phyloP scores from a whole-genome alignment of 2,113 vertebrate genomes.

The Neodontobutis hainanensis region DNA sequence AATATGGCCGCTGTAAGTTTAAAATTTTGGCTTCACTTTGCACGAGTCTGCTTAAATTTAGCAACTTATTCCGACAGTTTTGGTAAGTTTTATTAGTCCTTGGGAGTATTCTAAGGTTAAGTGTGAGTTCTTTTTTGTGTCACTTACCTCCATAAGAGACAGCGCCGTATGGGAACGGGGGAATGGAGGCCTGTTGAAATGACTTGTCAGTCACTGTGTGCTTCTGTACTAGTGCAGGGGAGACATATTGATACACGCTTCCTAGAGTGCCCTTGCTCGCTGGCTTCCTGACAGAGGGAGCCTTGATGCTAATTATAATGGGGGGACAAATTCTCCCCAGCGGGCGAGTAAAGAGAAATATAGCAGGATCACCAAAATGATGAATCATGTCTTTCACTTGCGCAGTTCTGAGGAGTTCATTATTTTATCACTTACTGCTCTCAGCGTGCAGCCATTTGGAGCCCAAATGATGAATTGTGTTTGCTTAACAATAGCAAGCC shows the following conservation, averaged over 20 bases:
- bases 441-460: conserved; percentile 51
- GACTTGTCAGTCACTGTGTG: conserved; percentile 73
- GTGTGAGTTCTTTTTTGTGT: conserved; percentile 55
- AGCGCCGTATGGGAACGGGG: conserved; percentile 47
- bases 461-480: conserved; percentile 55
- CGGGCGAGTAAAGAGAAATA: conserved; percentile 62
- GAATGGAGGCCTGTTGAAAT: conserved; percentile 63
- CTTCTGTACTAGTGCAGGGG: conserved; percentile 70
- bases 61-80: background rate
- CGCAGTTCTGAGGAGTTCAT: conserved; percentile 61
- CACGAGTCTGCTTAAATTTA: background rate
- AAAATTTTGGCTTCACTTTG: background rate
- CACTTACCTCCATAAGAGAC: conserved; percentile 58
- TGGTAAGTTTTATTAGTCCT: conserved; percentile 33
- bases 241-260: conserved; percentile 75
- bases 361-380: conserved; percentile 63
- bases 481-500: conserved; percentile 45
- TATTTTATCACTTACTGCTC: conserved; percentile 68
- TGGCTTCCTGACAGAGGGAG: conserved; percentile 63
- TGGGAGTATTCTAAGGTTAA: conserved; percentile 54
- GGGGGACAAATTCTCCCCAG: conserved; percentile 72
- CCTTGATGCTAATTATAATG: conserved; percentile 75
- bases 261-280: conserved; percentile 69
- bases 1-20: background rate
- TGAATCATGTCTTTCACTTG: conserved; percentile 71